Percentiles rank a stretch among this genome's conserved stretches.
phyloP scores from a whole-genome alignment of 2,888 invertebrate genomes.

The Cantharis rufa region DNA sequence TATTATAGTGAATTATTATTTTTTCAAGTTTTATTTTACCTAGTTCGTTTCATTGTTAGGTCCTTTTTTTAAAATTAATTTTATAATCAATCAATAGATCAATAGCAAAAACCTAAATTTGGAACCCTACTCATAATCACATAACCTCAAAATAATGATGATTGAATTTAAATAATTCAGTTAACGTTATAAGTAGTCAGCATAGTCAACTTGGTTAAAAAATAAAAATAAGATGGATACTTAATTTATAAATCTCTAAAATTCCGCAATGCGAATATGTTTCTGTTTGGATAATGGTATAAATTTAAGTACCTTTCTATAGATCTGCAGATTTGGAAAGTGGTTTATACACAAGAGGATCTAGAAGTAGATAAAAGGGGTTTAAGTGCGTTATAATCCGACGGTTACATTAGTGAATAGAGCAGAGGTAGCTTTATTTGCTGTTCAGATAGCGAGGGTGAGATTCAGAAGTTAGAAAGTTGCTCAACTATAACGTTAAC shows the following conservation, averaged over 20 bases:
- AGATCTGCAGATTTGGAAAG: conserved; percentile 36
- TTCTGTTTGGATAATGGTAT: conserved; percentile 17
- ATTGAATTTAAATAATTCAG: too few species aligned
- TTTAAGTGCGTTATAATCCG: conserved; percentile 56
- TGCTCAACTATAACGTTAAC: conserved; percentile 16
- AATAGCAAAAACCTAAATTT: too few species aligned
- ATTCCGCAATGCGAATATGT: conserved; percentile 1
- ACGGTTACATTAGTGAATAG: conserved; percentile 51
- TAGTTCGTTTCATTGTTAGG: background rate
- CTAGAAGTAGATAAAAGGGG: conserved; percentile 48
- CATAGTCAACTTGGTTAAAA: too few species aligned
- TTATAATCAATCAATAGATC: background rate
- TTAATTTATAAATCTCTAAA: background rate
- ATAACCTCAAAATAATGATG: background rate
- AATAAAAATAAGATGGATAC: background rate
- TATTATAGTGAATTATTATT: background rate
- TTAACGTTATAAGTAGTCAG: too few species aligned
- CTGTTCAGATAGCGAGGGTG: conserved; percentile 29
- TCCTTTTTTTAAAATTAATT: background rate
- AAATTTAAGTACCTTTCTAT: conserved; percentile 36
- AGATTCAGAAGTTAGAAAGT: conserved; percentile 36
- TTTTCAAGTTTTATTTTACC: background rate
- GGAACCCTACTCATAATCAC: too few species aligned
- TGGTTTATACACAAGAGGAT: conserved; percentile 50
- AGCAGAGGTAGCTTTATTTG: conserved; percentile 35